Percentiles rank a stretch among this genome's conserved stretches.
Evolutionary conservation across 2,888 invertebrate genomes (phyloP).

Genomic region (Psylliodes chrysocephalus): DNA sequence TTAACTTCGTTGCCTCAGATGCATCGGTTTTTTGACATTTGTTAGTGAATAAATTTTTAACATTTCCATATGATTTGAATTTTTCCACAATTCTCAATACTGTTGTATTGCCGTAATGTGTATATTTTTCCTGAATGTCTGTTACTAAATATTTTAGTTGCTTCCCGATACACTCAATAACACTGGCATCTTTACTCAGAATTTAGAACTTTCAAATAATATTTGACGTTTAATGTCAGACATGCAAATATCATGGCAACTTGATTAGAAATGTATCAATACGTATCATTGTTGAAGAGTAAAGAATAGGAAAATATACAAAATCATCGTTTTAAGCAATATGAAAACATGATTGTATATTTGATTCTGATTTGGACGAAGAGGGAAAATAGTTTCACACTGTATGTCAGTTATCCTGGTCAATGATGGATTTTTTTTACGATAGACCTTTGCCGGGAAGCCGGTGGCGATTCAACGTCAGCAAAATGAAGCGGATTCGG

Average conservation of each 20-base stretch:
- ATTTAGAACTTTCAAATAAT: background rate
- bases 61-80: conserved; percentile 1
- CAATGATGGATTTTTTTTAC: background rate
- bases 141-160: conserved; percentile 6
- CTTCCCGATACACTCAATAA: background rate
- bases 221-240: background rate
- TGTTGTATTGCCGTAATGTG: conserved; percentile 4
- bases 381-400: background rate
- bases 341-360: too few species aligned
- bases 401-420: background rate
- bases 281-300: too few species aligned
- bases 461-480: background rate
- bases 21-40: conserved; percentile 1
- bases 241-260: background rate
- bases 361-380: too few species aligned
- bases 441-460: background rate
- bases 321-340: too few species aligned
- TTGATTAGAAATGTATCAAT: conserved; percentile 7
- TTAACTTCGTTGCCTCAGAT: too few species aligned
- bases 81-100: too few species aligned
- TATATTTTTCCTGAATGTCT: background rate
- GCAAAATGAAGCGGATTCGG: conserved; percentile 7
- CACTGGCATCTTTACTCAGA: background rate
- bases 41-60: conserved; percentile 4
- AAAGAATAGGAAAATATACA: too few species aligned